Evolutionary conservation across 2,113 vertebrate species (phyloP).

Genomic region (Rhynchomys soricoides): DNA sequence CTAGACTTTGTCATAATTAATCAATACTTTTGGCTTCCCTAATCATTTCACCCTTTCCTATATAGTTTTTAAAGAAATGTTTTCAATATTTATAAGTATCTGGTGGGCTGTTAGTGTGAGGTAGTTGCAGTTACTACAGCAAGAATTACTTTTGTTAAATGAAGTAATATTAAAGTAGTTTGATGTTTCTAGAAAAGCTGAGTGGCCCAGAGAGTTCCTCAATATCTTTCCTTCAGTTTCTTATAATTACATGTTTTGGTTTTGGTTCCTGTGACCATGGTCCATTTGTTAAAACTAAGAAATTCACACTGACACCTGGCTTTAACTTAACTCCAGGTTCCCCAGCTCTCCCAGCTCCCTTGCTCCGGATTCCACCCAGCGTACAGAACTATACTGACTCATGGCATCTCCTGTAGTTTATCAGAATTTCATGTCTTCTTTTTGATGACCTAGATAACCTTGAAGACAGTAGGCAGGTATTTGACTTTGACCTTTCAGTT

Average conservation of each 20-base stretch:
- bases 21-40: not conserved
- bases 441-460: not conserved
- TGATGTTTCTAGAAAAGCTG: not conserved
- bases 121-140: not conserved
- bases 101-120: not conserved
- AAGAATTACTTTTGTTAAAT: constrained; percentile 40
- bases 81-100: not conserved
- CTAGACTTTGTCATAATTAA: not conserved
- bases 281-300: not conserved
- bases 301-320: not conserved
- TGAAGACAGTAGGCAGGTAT: not conserved
- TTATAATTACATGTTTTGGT: not conserved
- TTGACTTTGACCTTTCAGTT: not conserved
- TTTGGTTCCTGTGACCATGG: not conserved
- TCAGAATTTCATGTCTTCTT: not conserved
- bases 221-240: not conserved
- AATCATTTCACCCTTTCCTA: not conserved
- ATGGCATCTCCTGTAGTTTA: not conserved
- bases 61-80: not conserved
- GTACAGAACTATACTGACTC: not conserved
- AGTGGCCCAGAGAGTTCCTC: not conserved
- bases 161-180: not conserved
- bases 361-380: not conserved
- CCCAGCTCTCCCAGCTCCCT: not conserved
- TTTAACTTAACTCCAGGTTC: not conserved